Conservation (phyloP, 2,113 vertebrate genomes). For the Malurus elegans region DNA sequence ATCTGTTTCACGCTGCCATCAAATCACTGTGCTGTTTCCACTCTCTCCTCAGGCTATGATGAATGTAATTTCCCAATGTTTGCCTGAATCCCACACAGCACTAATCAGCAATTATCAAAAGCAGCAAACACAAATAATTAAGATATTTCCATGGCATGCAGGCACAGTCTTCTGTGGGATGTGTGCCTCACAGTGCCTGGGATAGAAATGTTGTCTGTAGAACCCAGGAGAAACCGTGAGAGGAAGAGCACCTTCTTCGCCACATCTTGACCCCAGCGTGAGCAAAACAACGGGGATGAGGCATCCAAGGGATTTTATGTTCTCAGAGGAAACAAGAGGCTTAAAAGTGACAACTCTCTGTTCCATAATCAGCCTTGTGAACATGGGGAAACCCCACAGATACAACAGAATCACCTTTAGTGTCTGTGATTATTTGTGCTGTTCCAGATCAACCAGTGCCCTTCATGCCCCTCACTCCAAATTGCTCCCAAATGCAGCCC, state of each 20-base stretch:
- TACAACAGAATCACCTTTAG: not conserved
- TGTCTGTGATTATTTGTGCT: not conserved
- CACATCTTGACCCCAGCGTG: not conserved
- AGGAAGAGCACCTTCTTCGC: not conserved
- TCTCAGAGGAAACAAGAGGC: not conserved
- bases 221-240: not conserved
- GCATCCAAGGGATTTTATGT: not conserved
- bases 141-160: not conserved
- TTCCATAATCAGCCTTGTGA: not conserved
- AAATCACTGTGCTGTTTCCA: not conserved
- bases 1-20: not conserved
- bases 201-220: not conserved
- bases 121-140: conserved; percentile 45
- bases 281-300: not conserved
- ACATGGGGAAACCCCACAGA: not conserved
- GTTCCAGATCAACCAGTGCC: not conserved
- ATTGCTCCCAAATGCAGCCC: not conserved
- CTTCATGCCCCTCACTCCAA: not conserved
- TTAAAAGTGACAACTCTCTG: not conserved
- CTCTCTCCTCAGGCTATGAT: conserved; percentile 1
- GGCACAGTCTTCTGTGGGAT: not conserved
- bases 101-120: conserved; percentile 46
- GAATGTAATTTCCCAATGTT: conserved; percentile 3
- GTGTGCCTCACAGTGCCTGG: not conserved
- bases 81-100: conserved; percentile 23